Evolutionary conservation across 2,888 invertebrate species (phyloP).

Genomic region (Caenorhabditis doughertyi): DNA sequence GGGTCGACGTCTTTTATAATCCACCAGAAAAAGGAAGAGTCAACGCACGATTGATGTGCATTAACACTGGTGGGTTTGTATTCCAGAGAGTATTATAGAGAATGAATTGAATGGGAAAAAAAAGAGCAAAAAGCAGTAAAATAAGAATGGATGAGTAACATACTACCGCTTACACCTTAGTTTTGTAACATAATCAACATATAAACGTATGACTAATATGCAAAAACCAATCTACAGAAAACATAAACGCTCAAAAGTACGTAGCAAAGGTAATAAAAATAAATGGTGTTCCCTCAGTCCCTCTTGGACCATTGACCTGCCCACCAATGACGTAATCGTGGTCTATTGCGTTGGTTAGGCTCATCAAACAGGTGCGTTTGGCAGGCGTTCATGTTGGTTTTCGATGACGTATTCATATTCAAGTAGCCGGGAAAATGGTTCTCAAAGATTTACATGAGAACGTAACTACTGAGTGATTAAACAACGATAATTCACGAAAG

Average conservation of each 20-base stretch:
- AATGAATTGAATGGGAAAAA: neutral
- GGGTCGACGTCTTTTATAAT: slow-evolving; percentile 17
- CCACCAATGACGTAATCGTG: slow-evolving; percentile 41
- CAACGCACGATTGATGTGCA: slow-evolving; percentile 48
- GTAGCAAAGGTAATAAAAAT: slow-evolving; percentile 49
- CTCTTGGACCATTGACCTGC: slow-evolving; percentile 32
- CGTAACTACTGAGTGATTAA: too few relatives aligned
- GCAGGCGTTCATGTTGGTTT: slow-evolving; percentile 36
- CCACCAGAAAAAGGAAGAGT: slow-evolving; percentile 13
- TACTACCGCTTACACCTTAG: neutral
- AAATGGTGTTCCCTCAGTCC: slow-evolving; percentile 37
- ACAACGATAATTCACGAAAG: too few relatives aligned
- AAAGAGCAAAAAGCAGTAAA: neutral
- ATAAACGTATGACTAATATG: slow-evolving; percentile 4
- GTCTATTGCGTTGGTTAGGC: slow-evolving; percentile 50
- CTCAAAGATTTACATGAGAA: slow-evolving; percentile 4
- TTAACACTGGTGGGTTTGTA: slow-evolving; percentile 38
- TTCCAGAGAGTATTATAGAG: neutral
- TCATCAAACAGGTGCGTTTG: slow-evolving; percentile 59
- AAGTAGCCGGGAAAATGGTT: neutral
- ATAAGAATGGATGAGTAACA: neutral
- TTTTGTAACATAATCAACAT: neutral
- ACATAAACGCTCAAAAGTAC: slow-evolving; percentile 9
- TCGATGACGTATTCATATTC: slow-evolving; percentile 35
- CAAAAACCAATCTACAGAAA: neutral